phyloP scores from a whole-genome alignment of 1,140 invertebrate species.

The Panulirus ornatus region DNA sequence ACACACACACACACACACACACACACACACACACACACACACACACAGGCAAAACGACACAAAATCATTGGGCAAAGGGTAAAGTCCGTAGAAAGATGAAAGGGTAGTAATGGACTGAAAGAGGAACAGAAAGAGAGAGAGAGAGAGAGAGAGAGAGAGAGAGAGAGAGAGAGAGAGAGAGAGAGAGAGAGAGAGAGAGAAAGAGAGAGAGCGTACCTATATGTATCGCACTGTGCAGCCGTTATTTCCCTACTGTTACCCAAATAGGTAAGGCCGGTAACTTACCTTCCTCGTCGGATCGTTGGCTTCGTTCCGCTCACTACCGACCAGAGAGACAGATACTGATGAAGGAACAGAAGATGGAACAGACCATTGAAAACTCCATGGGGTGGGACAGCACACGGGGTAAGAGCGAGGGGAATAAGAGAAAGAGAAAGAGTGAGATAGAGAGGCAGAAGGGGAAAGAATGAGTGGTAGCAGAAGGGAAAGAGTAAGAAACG shows the following conservation, averaged over 20 bases:
- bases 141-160: conserved; percentile 21
- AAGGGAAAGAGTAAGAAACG: neutral
- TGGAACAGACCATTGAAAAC: no score
- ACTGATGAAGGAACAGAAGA: no score
- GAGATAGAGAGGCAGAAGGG: neutral
- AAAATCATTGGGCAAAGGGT: neutral
- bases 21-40: conserved; percentile 11
- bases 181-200: conserved; percentile 23
- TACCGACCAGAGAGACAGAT: no score
- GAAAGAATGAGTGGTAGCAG: neutral
- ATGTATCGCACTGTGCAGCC: no score
- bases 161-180: conserved; percentile 17
- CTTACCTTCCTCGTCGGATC: no score
- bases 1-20: conserved; percentile 33
- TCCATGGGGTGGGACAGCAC: no score
- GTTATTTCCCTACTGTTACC: no score
- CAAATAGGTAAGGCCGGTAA: no score
- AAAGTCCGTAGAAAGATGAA: neutral
- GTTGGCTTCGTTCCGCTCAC: no score
- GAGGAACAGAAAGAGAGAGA: conserved; percentile 6
- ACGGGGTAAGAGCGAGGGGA: conserved; percentile 34
- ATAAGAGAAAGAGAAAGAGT: neutral
- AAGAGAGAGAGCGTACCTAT: no score
- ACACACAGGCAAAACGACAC: neutral
- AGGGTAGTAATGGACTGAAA: neutral